Base-by-base conservation (phyloP, 2,113 vertebrate genomes). In the Mus musculus region DNA sequence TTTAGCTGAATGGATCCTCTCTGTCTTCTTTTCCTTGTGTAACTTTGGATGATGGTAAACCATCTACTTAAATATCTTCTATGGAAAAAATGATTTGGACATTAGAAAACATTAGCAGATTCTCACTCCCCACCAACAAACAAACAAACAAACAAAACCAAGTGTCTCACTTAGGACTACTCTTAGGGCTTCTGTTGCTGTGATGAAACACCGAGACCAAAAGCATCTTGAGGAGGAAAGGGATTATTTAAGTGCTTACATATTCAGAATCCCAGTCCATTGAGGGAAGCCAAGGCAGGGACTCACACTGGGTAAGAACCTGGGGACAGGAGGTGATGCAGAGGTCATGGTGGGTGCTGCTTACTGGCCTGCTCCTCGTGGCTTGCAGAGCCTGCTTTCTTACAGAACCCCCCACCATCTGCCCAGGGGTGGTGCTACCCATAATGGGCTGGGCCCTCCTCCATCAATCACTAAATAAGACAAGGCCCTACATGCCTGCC, bases 21-120 rank as follows among this genome's bases (percentile, higher is more conserved):
- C 61, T 54, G 5, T 91, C 80, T 94, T 63, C 33, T 89, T 65
- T 65, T 91, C 84, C 8, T 59, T 56, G 52, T 88, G 8, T 77
- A 76, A 59, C 89, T 94, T 80, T 88, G 77, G 16, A n/a, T 94
- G 71, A 72, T 61, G 26, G 67, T 76, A 91, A 87, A 63, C 39
- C 24, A 54, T 61, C 14, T 72, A 71, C 36, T 54, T 67, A 78
- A 96, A 71, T 90, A 54, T 73, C 73, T 89, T 76, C 30, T 76
- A 1, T 86, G 33, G 36, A 36, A 52, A 86, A 76, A 87, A 96
- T 91, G 59, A 89, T 89, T 94, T 84, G 76, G 2, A 72, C 39
- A 24, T 89, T 73, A 90, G 11, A 82, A 96, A 71, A 30, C 42
- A 88, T 69, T 63, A 82, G 28, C 89, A 94, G 36, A 84, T 59